Conservation (phyloP, 2,888 invertebrate genomes). For the Andrena dorsata region DNA sequence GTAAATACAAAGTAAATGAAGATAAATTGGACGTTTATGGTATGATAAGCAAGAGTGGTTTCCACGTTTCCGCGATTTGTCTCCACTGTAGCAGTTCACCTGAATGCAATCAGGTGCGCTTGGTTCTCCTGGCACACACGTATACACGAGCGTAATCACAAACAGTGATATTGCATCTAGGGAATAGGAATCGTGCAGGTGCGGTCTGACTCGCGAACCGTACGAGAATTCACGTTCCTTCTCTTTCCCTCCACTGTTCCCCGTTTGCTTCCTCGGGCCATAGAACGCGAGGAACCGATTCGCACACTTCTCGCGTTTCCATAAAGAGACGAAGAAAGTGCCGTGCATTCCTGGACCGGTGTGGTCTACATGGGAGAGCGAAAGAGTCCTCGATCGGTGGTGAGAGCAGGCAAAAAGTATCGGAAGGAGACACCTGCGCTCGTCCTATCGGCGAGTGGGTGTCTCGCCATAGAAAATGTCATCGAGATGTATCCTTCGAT, state of each 20-base stretch:
- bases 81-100: constrained; percentile 37
- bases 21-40: constrained; percentile 39
- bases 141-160: constrained; percentile 54
- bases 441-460: constrained; percentile 62
- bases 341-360: constrained; percentile 72
- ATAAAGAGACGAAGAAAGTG: constrained; percentile 82
- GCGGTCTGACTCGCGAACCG: constrained; percentile 75
- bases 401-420: constrained; percentile 63
- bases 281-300: constrained; percentile 73
- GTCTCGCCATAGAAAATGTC: constrained; percentile 71
- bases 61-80: constrained; percentile 38
- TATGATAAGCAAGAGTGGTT: constrained; percentile 35
- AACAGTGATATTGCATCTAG: constrained; percentile 67
- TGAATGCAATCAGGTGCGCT: constrained; percentile 70
- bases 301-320: constrained; percentile 82
- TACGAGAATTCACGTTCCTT: constrained; percentile 62
- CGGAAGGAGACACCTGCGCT: constrained; percentile 74
- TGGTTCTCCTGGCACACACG: constrained; percentile 27
- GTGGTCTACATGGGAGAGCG: constrained; percentile 54
- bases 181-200: constrained; percentile 79
- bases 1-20: constrained; percentile 29
- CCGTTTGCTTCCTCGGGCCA: constrained; percentile 28
- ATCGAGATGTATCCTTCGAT: constrained; percentile 63
- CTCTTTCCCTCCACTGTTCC: constrained; percentile 50
- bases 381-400: constrained; percentile 36